Base-by-base conservation (phyloP, 1,140 invertebrate species). In the Drosophila burlai region DNA sequence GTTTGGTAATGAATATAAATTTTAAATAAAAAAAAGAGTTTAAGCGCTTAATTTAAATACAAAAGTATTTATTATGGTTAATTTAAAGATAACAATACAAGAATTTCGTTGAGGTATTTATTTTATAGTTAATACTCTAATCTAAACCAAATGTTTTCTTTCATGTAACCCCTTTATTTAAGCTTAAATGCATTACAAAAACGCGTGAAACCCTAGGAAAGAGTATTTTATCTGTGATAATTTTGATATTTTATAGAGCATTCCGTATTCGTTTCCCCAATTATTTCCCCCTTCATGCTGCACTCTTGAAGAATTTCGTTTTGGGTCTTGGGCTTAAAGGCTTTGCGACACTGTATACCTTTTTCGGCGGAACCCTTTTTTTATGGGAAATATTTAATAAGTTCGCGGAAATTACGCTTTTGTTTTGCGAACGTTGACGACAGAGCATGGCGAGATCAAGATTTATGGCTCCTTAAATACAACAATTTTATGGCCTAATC, bases 381-480 rank as follows among this genome's bases (percentile, higher is more conserved):
- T 76, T 69, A 80, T 80, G 68, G 54, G 34, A 78, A 77, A 63
- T 76, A 76, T 83, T 76, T 77, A 77, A 65, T 68, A 78, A 77
- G 67, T 69, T 65, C 47, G 58, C 55, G 57, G 61, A 57, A 55
- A 73, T 80, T 63, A 31, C 68, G 71, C 68, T 61, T 61, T 74
- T 74, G 71, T 74, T 74, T 61, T 74, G 57, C 29, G 57, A 52
- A 47, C 71, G 71, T 59, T 72, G 68, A 81, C 62, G 83, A 87
- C 84, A 75, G 10, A 31, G 46, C 64, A 21, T 52, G 24, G 43
- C 24, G 45, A 78, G 75, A 77, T 78, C 54, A 81, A 69, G 81
- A 89, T 89, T 90, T 89, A 90, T 78, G 85, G 18, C 52, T 55
- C 46, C 76, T 72, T 80, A 76, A 87, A 81, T 71, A 72, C 80